Evolutionary conservation across 2,113 vertebrate species (phyloP).

Genomic region (Atherinomorus stipes): DNA sequence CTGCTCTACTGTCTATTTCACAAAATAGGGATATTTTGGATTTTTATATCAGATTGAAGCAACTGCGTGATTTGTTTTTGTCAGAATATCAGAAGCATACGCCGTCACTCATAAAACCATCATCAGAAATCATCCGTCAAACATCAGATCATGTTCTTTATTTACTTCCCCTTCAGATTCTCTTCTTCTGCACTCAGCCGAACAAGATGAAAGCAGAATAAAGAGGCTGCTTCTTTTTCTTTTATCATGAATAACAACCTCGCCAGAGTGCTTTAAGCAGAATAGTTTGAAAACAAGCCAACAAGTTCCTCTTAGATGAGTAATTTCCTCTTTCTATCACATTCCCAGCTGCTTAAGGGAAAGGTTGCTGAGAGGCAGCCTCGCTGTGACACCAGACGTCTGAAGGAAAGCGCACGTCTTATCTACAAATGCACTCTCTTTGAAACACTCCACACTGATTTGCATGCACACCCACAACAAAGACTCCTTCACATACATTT

Average conservation of each 20-base stretch:
- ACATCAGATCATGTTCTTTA: too few species aligned
- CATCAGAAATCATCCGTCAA: neutral
- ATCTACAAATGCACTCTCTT: neutral
- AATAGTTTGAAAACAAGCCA: constrained; percentile 53
- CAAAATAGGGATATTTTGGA: neutral
- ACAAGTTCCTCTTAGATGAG: constrained; percentile 62
- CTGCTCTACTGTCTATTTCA: too few species aligned
- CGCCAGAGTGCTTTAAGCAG: constrained; percentile 38
- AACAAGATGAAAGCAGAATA: constrained; percentile 6
- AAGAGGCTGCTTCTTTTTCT: constrained; percentile 25
- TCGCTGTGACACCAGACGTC: constrained; percentile 34
- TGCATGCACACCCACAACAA: constrained; percentile 32
- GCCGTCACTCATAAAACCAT: neutral
- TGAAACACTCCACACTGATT: neutral
- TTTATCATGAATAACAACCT: constrained; percentile 15
- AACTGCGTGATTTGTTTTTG: neutral
- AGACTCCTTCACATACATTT: constrained; percentile 39
- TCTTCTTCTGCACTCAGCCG: constrained; percentile 4
- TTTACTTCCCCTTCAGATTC: neutral
- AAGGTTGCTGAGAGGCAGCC: constrained; percentile 33
- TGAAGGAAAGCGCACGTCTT: constrained; percentile 36
- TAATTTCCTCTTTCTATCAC: constrained; percentile 71
- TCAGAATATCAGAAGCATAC: neutral
- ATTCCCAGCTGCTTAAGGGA: constrained; percentile 65
- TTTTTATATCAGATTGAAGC: neutral